Base-by-base conservation (phyloP, 2,797 vertebrate genomes). In the Lates japonicus region DNA sequence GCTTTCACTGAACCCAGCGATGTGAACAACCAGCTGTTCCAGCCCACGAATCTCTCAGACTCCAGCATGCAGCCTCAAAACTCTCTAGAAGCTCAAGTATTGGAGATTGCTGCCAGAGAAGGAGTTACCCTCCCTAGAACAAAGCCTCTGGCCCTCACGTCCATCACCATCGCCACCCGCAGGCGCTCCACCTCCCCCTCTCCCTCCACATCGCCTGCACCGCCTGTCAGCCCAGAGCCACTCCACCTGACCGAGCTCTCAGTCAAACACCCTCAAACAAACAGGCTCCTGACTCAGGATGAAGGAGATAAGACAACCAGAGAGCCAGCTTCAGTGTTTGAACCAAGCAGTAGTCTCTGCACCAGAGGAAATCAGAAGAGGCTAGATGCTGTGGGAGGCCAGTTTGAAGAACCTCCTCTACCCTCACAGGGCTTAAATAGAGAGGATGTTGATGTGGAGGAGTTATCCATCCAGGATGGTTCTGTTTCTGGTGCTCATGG, bases 81-180 rank as follows among this genome's bases (percentile, higher is more conserved):
- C 11, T 64, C 81, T 0, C 51, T 88, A 37, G 91, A 90, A 13
- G 68, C 83, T 4, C 41, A 63, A 46, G 83, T 94, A 1, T 59
- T 71, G 29, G 91, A 94, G 73, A 93, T 94, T 3, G 91, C 91
- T 6, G 88, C 82, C 31, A 83, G 88, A 83, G 92, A 94, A 80
- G 89, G 86, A 5, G 58, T 90, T 0, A 54, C 7, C 3, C 58
- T 87, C 52, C 48, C 76, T 2, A 73, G 72, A 19, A 85, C 85
- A 37, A 44, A 14, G 0, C 60, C 73, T 0, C 84, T 80, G 25
- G 92, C 94, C 20, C 87, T 96, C 58, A 87, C 93, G 8, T 95
- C 96, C 3, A 93, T 96, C 82, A 94, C 94, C 55, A 95, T 94
- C n/a, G 68, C 96, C 57, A 94, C 96, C 41, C 76, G 83, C 57